phyloP scores from a whole-genome alignment of 2,797 vertebrate genomes.

The Pangasius larnaudii region DNA sequence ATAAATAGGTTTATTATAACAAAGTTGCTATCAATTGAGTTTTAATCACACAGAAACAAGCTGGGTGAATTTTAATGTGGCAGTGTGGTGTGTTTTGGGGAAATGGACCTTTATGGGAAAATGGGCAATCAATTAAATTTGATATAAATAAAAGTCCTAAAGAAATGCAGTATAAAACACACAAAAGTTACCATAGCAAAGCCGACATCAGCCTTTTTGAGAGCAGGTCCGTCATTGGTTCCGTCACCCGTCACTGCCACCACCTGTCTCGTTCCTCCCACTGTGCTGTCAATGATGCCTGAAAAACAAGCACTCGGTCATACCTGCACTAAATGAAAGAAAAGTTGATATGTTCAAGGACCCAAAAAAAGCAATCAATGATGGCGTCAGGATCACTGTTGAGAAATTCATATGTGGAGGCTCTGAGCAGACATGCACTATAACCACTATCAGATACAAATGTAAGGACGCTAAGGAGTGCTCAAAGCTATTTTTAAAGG shows the following conservation, averaged over 20 bases:
- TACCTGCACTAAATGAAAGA: neutral
- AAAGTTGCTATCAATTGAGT: slow-evolving; percentile 48
- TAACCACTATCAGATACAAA: neutral
- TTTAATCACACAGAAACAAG: slow-evolving; percentile 37
- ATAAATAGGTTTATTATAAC: slow-evolving; percentile 40
- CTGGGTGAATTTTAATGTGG: neutral
- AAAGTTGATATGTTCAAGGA: slow-evolving; percentile 1
- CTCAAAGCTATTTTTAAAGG: neutral
- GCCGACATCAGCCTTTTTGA: slow-evolving; percentile 97
- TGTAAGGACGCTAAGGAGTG: neutral
- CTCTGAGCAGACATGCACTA: neutral
- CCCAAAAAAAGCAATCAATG: neutral
- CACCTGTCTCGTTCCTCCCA: slow-evolving; percentile 90
- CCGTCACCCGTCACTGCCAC: slow-evolving; percentile 97
- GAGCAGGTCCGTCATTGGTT: slow-evolving; percentile 94
- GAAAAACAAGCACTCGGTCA: slow-evolving; percentile 38
- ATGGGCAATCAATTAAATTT: neutral
- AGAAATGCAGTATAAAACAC: neutral
- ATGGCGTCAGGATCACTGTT: neutral
- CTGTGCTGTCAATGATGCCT: slow-evolving; percentile 98
- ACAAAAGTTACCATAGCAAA: slow-evolving; percentile 91
- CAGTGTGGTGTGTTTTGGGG: too few species aligned
- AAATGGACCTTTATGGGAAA: neutral
- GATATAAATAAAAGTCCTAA: neutral
- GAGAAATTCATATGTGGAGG: neutral